phyloP scores from a whole-genome alignment of 1,140 invertebrate species.

The Pogonus chalceus region DNA sequence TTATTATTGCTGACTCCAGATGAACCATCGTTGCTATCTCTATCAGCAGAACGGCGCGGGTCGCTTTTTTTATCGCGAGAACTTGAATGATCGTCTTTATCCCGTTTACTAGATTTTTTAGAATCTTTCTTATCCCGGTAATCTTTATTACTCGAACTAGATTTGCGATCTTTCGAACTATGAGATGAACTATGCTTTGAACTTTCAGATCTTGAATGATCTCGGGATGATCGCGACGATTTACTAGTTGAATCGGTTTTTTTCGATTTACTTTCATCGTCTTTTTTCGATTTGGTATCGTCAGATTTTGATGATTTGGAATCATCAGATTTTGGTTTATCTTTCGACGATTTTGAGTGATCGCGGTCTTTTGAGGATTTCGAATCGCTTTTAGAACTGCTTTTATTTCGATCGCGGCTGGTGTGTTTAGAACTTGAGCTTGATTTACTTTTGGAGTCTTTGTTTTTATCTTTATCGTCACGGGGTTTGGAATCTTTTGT shows the following conservation, averaged over 20 bases:
- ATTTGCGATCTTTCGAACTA: constrained; percentile 17
- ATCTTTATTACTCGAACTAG: constrained; percentile 11
- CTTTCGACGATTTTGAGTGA: constrained; percentile 35
- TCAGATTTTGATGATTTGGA: constrained; percentile 19
- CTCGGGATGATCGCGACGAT: constrained; percentile 14
- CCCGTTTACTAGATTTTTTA: constrained; percentile 34
- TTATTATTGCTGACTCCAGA: constrained; percentile 28
- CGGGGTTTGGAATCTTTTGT: constrained; percentile 12
- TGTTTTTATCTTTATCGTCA: constrained; percentile 37
- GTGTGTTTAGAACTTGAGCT: constrained; percentile 32
- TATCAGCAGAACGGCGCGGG: constrained; percentile 41
- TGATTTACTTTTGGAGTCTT: constrained; percentile 22
- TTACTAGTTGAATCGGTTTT: constrained; percentile 26
- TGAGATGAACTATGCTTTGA: constrained; percentile 17
- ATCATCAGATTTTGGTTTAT: constrained; percentile 19
- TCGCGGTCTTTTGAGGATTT: constrained; percentile 10
- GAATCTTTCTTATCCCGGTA: constrained; percentile 34
- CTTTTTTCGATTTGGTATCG: constrained; percentile 16
- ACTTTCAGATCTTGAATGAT: constrained; percentile 15
- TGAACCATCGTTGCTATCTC: constrained; percentile 46
- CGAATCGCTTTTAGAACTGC: constrained; percentile 25
- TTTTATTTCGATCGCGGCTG: constrained; percentile 32
- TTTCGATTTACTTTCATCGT: constrained; percentile 25
- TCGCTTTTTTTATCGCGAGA: constrained; percentile 39
- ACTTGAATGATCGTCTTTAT: constrained; percentile 44